phyloP scores from a whole-genome alignment of 1,140 invertebrate species.

The Kradibia gibbosae region DNA sequence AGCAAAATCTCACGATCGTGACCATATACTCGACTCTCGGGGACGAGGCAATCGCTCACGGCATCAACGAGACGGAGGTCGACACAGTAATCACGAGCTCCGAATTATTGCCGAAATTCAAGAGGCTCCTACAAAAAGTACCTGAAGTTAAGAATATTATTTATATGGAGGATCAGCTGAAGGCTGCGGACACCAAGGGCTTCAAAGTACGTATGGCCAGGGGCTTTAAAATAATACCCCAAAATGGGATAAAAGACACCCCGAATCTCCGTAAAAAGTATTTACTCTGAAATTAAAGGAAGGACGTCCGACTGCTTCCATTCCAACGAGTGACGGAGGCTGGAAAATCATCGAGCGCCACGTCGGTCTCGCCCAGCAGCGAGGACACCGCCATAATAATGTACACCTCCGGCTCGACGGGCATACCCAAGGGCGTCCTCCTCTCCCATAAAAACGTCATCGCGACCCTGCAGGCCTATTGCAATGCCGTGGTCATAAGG shows the following conservation, averaged over 20 bases:
- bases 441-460: conserved; percentile 94
- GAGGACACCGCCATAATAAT: conserved; percentile 93
- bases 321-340: conserved; percentile 61
- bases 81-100: conserved; percentile 90
- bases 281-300: conserved; percentile 50
- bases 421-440: conserved; percentile 89
- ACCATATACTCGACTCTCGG: conserved; percentile 98
- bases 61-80: conserved; percentile 97
- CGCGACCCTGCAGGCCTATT: conserved; percentile 89
- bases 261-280: no score
- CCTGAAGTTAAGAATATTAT: conserved; percentile 85
- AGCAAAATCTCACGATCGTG: conserved; percentile 89
- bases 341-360: conserved; percentile 60
- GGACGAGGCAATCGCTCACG: conserved; percentile 95
- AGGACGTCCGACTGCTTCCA: conserved; percentile 60
- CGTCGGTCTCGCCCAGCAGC: conserved; percentile 75
- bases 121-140: conserved; percentile 80
- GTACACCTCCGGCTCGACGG: conserved; percentile 97
- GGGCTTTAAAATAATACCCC: no score
- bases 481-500: conserved; percentile 82
- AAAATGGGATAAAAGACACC: no score
- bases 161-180: conserved; percentile 91
- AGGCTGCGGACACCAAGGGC: conserved; percentile 78
- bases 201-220: conserved; percentile 75
- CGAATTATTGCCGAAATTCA: conserved; percentile 92